Base-by-base conservation (phyloP, 1,140 invertebrate genomes). In the Anastrepha ludens region DNA sequence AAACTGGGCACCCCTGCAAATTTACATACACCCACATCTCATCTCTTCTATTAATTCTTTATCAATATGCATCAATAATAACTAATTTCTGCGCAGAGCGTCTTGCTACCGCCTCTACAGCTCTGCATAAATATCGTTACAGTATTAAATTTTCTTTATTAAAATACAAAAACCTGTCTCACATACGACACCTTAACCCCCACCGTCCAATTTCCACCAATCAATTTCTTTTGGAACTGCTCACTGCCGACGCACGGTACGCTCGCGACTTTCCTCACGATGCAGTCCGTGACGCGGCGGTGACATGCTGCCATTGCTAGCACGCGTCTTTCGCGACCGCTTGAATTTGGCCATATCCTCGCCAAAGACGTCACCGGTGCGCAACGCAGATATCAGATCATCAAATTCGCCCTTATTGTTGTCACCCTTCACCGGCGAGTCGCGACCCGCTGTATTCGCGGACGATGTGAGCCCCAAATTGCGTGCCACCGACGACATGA, bases 321-420 rank as follows among this genome's bases (percentile, higher is more conserved):
- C 89, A 11, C 92, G 90, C 8, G 92, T 91, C 89, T 96, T 95
- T 88, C 96, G 95, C n/a, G 96, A 97, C 44, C 97, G 94, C 90
- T 97, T 97, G 91, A 97, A 97, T 92, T 98, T 98, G 50, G 97
- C 98, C 88, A 99, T 97, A 92, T 99, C 98, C 92, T 99, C 98
- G 0, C 98, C 98, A 92, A 99, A 99, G 0, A 99, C 98, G 92
- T 99, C 98, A 0, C 98, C 99, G 1, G 98, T 99, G 90, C 98
- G 94, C 20, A 99, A 94, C 0, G 98, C 98, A 3, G 98, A 99
- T 90, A 99, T 99, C 55, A 99, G 94, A 94, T 99, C 98, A 92
- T 99, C 98, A 94, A 99, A 99, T 94, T 99, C 98, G 88, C 97
- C 97, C 90, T 97, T 96, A 88, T 96, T 96, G 41, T 93, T 92